These are phyloP conservation scores for Pao palembangensis DNA, from an alignment of 2,113 vertebrate species.

Conservation along the genomic window DNA sequence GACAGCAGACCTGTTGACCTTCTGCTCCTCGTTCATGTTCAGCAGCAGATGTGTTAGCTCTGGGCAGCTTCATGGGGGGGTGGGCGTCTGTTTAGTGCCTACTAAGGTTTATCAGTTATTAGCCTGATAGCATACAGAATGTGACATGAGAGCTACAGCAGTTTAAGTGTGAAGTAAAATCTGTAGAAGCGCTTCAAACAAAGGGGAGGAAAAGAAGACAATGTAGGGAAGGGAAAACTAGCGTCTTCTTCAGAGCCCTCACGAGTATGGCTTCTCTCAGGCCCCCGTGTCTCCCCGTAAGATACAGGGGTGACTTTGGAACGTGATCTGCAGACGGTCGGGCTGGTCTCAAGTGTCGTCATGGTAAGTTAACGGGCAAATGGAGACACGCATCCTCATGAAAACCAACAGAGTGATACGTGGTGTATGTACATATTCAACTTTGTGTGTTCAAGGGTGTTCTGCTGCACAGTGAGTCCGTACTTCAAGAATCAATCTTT, in stretches of 20 bases:
- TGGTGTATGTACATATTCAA: constrained; percentile 76
- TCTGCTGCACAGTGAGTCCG: constrained; percentile 45
- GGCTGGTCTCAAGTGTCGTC: constrained; percentile 72
- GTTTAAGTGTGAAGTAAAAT: constrained; percentile 38
- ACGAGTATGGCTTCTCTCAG: constrained; percentile 32
- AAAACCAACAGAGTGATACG: constrained; percentile 78
- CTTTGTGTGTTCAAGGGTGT: constrained; percentile 78
- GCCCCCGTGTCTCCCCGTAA: constrained; percentile 46
- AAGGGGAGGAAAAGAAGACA: constrained; percentile 8
- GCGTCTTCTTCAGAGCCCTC: constrained; percentile 43
- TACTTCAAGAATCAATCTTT: constrained; percentile 77
- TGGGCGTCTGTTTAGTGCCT: constrained; percentile 35
- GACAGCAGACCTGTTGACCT: constrained; percentile 59
- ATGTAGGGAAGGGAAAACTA: constrained; percentile 18
- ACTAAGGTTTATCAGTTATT: constrained; percentile 55
- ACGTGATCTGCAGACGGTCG: constrained; percentile 69
- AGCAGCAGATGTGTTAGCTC: constrained; percentile 60
- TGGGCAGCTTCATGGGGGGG: constrained; percentile 35
- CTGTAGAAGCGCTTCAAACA: constrained; percentile 16
- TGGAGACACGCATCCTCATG: constrained; percentile 67
- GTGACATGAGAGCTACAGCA: constrained; percentile 41
- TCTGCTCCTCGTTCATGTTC: constrained; percentile 53
- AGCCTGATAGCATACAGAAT: constrained; percentile 60
- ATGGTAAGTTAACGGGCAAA: constrained; percentile 68
- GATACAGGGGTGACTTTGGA: constrained; percentile 75